Conservation (phyloP, 2,888 invertebrate genomes). For the Chorisops tibialis region DNA sequence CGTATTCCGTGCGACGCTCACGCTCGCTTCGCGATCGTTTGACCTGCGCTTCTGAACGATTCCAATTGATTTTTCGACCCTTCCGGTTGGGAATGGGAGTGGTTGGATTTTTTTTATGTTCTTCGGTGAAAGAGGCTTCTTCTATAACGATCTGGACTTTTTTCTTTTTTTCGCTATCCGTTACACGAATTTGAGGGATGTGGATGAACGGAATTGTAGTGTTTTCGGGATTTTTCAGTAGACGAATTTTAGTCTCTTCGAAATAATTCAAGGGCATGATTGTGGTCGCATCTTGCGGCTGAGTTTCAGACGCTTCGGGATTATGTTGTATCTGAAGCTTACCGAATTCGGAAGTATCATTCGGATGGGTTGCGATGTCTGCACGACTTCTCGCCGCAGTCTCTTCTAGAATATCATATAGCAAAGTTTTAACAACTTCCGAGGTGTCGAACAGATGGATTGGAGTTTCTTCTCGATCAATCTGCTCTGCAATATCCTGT, state of each 20-base stretch:
- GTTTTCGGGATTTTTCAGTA: background rate
- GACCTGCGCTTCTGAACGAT: background rate
- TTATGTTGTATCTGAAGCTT: too few relatives aligned
- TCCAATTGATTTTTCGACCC: conserved; percentile 18
- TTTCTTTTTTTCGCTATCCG: conserved; percentile 21
- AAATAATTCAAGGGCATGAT: background rate
- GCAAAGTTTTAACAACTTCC: too few relatives aligned
- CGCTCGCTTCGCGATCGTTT: conserved; percentile 2
- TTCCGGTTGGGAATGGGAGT: conserved; percentile 15
- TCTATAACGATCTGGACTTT: background rate
- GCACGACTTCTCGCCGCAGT: too few relatives aligned
- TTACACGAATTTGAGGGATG: too few relatives aligned
- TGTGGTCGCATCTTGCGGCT: background rate
- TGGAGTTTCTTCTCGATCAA: too few relatives aligned
- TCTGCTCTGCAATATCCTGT: too few relatives aligned
- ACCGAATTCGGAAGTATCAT: too few relatives aligned
- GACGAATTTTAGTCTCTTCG: background rate
- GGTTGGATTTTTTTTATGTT: conserved; percentile 14
- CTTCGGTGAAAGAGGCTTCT: background rate
- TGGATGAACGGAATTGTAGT: background rate
- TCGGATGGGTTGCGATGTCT: too few relatives aligned
- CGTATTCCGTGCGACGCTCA: too few relatives aligned
- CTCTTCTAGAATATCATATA: too few relatives aligned
- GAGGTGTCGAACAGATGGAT: too few relatives aligned
- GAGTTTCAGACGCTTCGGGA: background rate